Evolutionary conservation across 2,888 invertebrate species (phyloP), one percentile per base, ranked within the genome.

Genomic region (Drosophila sordidula): DNA sequence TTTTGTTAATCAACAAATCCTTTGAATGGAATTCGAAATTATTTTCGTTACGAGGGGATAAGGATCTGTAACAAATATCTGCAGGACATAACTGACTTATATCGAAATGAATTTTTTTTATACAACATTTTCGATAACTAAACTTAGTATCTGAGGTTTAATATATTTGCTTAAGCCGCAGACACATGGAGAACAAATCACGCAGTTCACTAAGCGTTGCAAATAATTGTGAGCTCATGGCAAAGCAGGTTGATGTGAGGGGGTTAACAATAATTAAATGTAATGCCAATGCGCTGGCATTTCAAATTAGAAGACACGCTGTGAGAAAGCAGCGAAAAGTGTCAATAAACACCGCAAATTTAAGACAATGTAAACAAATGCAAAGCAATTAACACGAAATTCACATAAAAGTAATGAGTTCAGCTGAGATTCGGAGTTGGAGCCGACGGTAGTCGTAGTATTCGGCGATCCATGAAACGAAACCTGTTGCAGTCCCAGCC

Each of bases 331-430:
- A 32, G 34, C 36, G 50, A 58, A 64, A 58, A 73, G 61, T 39
- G 70, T 45, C 72, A 69, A 86, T 78, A 80, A 87, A 87, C 49
- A 73, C 66, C 51, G 42, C 66, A 71, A 69, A 70, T 84, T 88
- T 64, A 83, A 88, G 81, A 73, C 79, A 87, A 83, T 87, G 84
- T 76, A 76, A 88, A 80, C 74, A 86, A 88, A 78, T 83, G 79
- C 67, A 71, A 56, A 49, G 84, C 55, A 89, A 87, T 85, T 89
- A 87, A 71, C 87, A 86, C 89, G 85, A 87, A 86, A 81, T 73
- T 59, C 82, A 78, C 84, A 89, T 87, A 75, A 88, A 87, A 87
- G 57, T 81, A 87, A 89, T 87, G 84, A 69, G 87, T 70, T 74
- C 72, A 83, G 72, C 42, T 63, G 73, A 34, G 56, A 62, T 55